Evolutionary conservation across 2,113 vertebrate species (phyloP).

Genomic region (Silurus asotus): DNA sequence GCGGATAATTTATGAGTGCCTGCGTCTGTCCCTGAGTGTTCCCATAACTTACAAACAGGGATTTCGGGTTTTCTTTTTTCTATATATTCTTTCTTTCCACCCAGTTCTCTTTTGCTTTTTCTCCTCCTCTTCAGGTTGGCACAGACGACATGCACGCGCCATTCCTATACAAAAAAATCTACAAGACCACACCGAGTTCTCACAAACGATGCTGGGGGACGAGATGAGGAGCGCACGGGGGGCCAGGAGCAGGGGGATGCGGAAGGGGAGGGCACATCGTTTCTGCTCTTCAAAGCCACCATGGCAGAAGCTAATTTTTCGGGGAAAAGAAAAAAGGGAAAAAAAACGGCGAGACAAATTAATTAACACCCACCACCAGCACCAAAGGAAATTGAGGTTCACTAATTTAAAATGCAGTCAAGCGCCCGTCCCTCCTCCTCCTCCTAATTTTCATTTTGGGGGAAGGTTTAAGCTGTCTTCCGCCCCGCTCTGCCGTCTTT

Average conservation of each 20-base stretch:
- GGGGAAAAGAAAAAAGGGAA: slow-evolving; percentile 66
- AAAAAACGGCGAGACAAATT: slow-evolving; percentile 67
- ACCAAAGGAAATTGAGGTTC: slow-evolving; percentile 59
- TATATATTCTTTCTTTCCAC: slow-evolving; percentile 25
- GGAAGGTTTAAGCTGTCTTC: slow-evolving; percentile 45
- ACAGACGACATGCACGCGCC: slow-evolving; percentile 60
- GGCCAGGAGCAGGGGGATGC: slow-evolving; percentile 58
- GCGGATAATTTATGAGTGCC: slow-evolving; percentile 95
- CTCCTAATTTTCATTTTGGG: slow-evolving; percentile 55
- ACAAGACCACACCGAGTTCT: slow-evolving; percentile 60
- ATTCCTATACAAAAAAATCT: slow-evolving; percentile 49
- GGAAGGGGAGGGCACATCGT: slow-evolving; percentile 62
- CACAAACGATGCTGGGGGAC: slow-evolving; percentile 61
- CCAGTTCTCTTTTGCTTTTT: slow-evolving; percentile 53
- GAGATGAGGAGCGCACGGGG: slow-evolving; percentile 43
- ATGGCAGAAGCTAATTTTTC: slow-evolving; percentile 66
- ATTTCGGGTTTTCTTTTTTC: slow-evolving; percentile 50
- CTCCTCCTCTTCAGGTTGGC: slow-evolving; percentile 67
- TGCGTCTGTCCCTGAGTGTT: slow-evolving; percentile 87
- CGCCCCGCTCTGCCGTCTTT: slow-evolving; percentile 56
- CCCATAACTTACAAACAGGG: slow-evolving; percentile 90
- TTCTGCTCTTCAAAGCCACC: slow-evolving; percentile 62
- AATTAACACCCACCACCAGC: slow-evolving; percentile 52
- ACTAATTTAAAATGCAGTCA: slow-evolving; percentile 51
- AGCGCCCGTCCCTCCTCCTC: slow-evolving; percentile 54